phyloP scores from a whole-genome alignment of 2,113 vertebrate genomes.

The Corvus hawaiiensis region DNA sequence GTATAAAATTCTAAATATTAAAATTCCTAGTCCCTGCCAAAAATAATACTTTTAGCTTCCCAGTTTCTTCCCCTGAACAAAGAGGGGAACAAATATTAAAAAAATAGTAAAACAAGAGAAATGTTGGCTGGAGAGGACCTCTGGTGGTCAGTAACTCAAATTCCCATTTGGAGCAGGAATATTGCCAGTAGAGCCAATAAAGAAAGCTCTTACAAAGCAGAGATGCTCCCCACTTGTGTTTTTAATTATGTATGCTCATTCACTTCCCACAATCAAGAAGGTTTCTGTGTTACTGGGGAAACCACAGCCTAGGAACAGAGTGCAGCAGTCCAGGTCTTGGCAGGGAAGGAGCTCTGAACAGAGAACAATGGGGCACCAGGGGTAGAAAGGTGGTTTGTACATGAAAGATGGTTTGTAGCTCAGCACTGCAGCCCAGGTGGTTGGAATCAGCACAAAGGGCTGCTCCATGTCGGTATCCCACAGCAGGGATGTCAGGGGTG shows the following conservation, averaged over 20 bases:
- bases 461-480: background rate
- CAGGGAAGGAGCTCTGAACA: background rate
- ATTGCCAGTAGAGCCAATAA: background rate
- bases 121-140: slow-evolving; percentile 13
- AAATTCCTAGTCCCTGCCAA: background rate
- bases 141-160: slow-evolving; percentile 27
- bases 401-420: background rate
- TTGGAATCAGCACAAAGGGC: background rate
- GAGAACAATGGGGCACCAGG: fast-evolving
- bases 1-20: background rate
- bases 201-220: background rate
- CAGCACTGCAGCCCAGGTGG: background rate
- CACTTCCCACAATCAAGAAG: background rate
- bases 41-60: background rate
- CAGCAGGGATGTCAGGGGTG: background rate
- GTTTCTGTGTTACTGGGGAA: background rate
- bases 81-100: background rate
- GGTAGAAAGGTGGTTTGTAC: background rate
- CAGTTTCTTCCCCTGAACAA: background rate
- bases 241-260: background rate
- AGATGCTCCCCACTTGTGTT: background rate
- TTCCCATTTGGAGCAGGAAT: background rate
- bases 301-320: background rate
- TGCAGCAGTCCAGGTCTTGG: background rate
- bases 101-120: background rate